A percentile compares a stretch with the other conserved stretches of the same genome.
These are phyloP conservation scores for Strigamia maritima DNA, from an alignment of 2,888 invertebrate genomes.

Conservation along the genomic window DNA sequence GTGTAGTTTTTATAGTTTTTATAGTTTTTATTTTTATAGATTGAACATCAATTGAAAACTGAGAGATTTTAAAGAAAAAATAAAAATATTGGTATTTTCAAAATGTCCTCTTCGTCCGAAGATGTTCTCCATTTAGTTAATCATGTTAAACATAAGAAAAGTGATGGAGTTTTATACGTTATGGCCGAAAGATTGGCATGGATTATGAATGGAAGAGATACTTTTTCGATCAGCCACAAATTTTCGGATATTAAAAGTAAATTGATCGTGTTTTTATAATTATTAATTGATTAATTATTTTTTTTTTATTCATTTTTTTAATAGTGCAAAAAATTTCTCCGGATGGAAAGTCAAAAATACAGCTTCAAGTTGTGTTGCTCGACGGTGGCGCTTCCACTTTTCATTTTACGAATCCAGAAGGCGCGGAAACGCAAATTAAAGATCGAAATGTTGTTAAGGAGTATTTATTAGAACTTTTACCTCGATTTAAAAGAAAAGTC, in stretches of 20 bases:
- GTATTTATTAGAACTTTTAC: slow-evolving; percentile 80
- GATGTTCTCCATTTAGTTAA: slow-evolving; percentile 90
- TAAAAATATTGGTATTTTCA: not conserved
- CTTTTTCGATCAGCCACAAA: slow-evolving; percentile 86
- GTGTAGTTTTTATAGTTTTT: not conserved
- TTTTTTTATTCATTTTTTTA: slow-evolving; percentile 46
- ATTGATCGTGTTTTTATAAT: slow-evolving; percentile 46
- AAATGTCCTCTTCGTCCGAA: slow-evolving; percentile 87
- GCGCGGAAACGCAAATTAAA: slow-evolving; percentile 74
- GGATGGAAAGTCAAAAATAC: slow-evolving; percentile 95
- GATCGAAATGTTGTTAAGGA: slow-evolving; percentile 93
- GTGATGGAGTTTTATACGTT: slow-evolving; percentile 89
- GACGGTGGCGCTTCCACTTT: slow-evolving; percentile 93
- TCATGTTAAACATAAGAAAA: slow-evolving; percentile 91
- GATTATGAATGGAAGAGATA: slow-evolving; percentile 88
- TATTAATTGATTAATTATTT: not conserved
- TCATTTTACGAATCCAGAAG: slow-evolving; percentile 88
- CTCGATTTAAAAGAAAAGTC: slow-evolving; percentile 89
- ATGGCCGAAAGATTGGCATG: slow-evolving; percentile 95
- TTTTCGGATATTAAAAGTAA: slow-evolving; percentile 95
- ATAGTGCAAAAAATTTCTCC: slow-evolving; percentile 92
- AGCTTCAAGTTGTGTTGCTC: slow-evolving; percentile 92
- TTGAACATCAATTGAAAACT: slow-evolving; percentile 44
- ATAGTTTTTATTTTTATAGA: slow-evolving; percentile 39
- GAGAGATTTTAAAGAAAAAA: slow-evolving; percentile 38